Conservation (phyloP, 2,888 invertebrate species). For the Drosophila nigricruria region DNA sequence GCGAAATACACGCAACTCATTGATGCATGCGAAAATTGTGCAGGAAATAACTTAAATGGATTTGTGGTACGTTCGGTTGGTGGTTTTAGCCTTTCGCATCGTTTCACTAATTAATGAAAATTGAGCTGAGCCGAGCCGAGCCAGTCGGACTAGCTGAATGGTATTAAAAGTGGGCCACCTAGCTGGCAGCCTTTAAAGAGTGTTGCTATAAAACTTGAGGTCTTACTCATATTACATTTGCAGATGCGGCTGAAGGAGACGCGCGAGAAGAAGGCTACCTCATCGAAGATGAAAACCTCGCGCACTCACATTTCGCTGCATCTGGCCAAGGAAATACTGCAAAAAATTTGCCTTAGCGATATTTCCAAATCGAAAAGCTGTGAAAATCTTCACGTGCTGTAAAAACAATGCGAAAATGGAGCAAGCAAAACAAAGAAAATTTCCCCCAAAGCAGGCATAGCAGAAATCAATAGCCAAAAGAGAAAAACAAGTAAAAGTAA, state of each 20-base stretch:
- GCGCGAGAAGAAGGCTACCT: slow-evolving; percentile 90
- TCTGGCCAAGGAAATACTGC: slow-evolving; percentile 92
- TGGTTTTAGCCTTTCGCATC: slow-evolving; percentile 40
- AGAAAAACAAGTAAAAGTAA: not conserved
- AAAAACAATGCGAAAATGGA: slow-evolving; percentile 61
- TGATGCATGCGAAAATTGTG: slow-evolving; percentile 73
- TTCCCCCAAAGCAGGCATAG: not conserved
- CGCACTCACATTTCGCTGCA: slow-evolving; percentile 93
- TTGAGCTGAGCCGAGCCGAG: slow-evolving; percentile 32
- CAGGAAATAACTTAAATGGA: slow-evolving; percentile 76
- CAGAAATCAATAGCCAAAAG: slow-evolving; percentile 22
- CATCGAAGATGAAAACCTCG: slow-evolving; percentile 90
- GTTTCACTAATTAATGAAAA: slow-evolving; percentile 74
- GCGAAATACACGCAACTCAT: slow-evolving; percentile 73
- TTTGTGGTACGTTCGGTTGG: slow-evolving; percentile 39
- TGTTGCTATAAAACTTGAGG: not conserved
- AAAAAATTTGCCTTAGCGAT: slow-evolving; percentile 94
- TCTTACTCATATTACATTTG: slow-evolving; percentile 16
- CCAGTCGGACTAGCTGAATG: slow-evolving; percentile 8
- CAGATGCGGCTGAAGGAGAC: slow-evolving; percentile 91
- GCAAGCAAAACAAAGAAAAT: slow-evolving; percentile 12
- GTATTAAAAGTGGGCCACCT: slow-evolving; percentile 28
- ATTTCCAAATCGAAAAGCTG: slow-evolving; percentile 94
- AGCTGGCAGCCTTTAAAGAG: not conserved
- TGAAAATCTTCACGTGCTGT: slow-evolving; percentile 94